These are phyloP conservation scores for Argya squamiceps DNA, from an alignment of 2,797 vertebrate genomes.

Conservation along the genomic window DNA sequence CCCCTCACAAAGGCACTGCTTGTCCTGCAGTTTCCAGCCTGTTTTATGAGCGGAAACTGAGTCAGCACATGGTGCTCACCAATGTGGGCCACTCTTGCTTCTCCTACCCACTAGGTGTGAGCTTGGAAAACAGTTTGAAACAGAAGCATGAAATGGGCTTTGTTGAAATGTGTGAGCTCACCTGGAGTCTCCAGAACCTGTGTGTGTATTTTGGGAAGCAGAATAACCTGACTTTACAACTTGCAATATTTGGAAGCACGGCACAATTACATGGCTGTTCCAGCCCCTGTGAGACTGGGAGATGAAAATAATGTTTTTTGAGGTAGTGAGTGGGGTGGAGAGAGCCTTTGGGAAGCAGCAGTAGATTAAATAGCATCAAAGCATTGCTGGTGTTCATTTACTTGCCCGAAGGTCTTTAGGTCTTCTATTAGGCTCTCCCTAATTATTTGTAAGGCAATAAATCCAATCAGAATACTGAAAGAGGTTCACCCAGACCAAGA, in stretches of 20 bases:
- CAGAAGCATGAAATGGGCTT: neutral
- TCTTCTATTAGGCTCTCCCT: neutral
- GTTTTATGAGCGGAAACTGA: neutral
- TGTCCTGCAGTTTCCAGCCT: neutral
- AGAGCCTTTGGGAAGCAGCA: slow-evolving; percentile 35
- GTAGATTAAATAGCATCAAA: neutral
- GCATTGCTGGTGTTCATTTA: neutral
- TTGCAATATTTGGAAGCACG: neutral
- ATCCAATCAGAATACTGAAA: neutral
- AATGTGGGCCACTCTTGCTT: neutral
- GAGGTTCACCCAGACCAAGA: neutral
- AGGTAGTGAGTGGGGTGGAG: neutral
- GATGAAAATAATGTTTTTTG: neutral
- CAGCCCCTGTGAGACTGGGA: neutral
- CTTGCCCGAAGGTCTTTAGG: neutral
- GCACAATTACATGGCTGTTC: neutral
- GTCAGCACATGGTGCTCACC: neutral
- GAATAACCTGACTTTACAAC: neutral
- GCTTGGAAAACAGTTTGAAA: slow-evolving; percentile 33
- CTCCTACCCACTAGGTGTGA: neutral
- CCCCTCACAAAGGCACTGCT: neutral
- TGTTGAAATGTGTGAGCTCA: neutral
- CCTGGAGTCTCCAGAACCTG: neutral
- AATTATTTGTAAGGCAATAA: neutral
- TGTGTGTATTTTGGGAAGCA: neutral